Conservation (phyloP, 1,140 invertebrate genomes). For the Papilio xuthus region DNA sequence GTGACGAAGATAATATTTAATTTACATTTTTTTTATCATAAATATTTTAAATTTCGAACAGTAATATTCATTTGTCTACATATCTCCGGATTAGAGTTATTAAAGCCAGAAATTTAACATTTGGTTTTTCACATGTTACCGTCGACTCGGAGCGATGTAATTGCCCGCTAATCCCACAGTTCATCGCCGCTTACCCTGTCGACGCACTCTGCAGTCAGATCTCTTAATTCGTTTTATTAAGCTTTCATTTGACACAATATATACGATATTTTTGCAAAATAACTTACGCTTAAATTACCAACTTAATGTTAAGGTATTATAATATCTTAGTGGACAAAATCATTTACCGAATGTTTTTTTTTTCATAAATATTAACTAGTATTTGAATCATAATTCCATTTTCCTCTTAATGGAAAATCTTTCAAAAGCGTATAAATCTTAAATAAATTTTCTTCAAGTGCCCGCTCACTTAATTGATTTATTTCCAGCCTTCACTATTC, state of each 20-base stretch:
- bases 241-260: neutral
- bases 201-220: neutral
- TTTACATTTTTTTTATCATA: no score
- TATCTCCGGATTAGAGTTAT: neutral
- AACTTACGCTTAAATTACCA: no score
- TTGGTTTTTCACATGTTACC: slow-evolving; percentile 40
- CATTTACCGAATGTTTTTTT: neutral
- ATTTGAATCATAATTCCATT: neutral
- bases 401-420: neutral
- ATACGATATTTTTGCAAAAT: neutral
- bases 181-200: slow-evolving; percentile 37
- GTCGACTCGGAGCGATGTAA: slow-evolving; percentile 52
- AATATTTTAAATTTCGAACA: no score
- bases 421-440: slow-evolving; percentile 11
- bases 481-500: slow-evolving; percentile 6
- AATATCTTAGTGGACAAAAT: no score
- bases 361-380: neutral
- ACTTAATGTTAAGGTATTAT: no score
- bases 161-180: slow-evolving; percentile 63
- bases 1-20: no score
- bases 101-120: neutral
- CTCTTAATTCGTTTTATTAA: slow-evolving; percentile 2
- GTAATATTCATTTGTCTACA: no score
- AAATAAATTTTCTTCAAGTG: slow-evolving; percentile 16
- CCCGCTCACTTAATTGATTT: slow-evolving; percentile 15